Conservation (phyloP, 1,140 invertebrate genomes). For the Dinoponera quadriceps region DNA sequence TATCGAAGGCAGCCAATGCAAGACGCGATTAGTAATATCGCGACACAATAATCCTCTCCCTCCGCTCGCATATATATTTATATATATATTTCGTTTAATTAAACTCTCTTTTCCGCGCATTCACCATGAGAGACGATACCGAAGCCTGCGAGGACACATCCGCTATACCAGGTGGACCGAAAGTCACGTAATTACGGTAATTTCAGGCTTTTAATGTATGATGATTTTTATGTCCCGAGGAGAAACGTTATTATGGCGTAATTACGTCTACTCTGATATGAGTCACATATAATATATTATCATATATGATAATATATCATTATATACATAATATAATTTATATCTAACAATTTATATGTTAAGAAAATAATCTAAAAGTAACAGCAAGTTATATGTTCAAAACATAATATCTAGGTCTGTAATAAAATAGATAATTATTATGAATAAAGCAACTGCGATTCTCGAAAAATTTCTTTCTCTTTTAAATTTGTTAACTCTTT, state of each 20-base stretch:
- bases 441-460: background rate
- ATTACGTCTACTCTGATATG: no score
- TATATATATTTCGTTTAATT: conserved; percentile 45
- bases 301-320: conserved; percentile 73
- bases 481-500: background rate
- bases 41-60: conserved; percentile 38
- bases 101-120: conserved; percentile 34
- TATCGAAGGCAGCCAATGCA: conserved; percentile 65
- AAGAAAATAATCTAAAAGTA: background rate
- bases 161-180: conserved; percentile 34
- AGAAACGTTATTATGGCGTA: no score
- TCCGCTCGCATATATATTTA: conserved; percentile 51
- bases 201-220: no score
- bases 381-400: background rate
- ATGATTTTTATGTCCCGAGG: no score
- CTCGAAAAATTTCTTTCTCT: background rate
- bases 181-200: background rate
- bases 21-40: conserved; percentile 53
- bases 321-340: conserved; percentile 66
- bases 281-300: no score
- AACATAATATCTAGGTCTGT: background rate
- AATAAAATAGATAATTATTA: conserved; percentile 11
- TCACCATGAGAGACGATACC: conserved; percentile 61
- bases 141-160: conserved; percentile 76
- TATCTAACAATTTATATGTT: conserved; percentile 63